Evolutionary conservation across 2,113 vertebrate genomes (phyloP), one percentile per base, ranked within the genome.

Genomic region (Peromyscus leucopus): DNA sequence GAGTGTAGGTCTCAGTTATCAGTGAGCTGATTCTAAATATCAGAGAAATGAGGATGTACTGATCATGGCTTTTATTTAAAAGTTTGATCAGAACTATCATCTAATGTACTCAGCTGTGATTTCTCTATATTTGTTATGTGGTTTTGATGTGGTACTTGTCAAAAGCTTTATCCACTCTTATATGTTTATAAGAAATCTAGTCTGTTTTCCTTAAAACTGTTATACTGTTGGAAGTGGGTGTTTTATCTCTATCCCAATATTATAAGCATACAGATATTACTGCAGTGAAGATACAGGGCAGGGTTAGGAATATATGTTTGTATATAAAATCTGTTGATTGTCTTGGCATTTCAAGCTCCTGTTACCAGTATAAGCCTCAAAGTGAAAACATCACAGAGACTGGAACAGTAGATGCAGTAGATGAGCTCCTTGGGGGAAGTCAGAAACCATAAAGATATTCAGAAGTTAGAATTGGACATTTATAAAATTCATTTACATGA

Each of bases 171-270:
- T 91, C 8, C 12, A 78, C 13, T 51, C 69, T 72, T 59, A 19
- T 5, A 36, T 65, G 57, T 65, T 31, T 22, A 5, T 65, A 74
- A 59, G 19, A 84, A 61, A 36, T 75, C 2, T 48, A 36, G 59
- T 72, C 42, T 74, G 21, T 80, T 84, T 17, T 67, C 42, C 17
- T 8, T 82, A 42, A 36, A 76, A 24, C 24, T 78, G 42, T 31
- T 79, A 36, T 11, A 15, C 28, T 22, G 1, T 42, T 89, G 15
- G 9, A 5, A 4, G 31, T n/a, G 2, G 3, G 1, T 22, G 3
- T 79, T 5, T 21, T 36, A 51, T 51, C 19, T 57, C n/a, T 94
- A 33, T 28, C 13, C 74, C 31, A 26, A 39, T 28, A 59, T 76
- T 0, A 13, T 59, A 85, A 85, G 55, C 5, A 61, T 33, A 74